A percentile compares a stretch with the other conserved stretches of the same genome.
Conservation (phyloP, 2,888 invertebrate species). For the Netelia fuscicornis region DNA sequence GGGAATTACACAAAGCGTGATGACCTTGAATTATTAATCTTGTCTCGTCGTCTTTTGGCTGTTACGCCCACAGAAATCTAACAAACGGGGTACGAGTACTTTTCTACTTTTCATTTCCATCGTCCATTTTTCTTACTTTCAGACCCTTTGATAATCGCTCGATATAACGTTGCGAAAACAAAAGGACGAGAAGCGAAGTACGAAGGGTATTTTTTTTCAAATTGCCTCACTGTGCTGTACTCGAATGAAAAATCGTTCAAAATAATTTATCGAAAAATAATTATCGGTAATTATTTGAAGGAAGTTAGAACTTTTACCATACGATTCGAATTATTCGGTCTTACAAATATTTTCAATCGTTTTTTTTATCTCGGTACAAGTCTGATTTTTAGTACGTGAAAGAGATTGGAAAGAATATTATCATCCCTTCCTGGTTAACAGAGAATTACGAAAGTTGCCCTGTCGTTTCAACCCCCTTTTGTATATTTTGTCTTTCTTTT, state of each 20-base stretch:
- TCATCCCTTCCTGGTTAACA: constrained; percentile 37
- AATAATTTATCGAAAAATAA: neutral
- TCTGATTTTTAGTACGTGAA: neutral
- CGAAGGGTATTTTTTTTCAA: neutral
- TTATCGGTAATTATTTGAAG: neutral
- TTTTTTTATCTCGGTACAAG: neutral
- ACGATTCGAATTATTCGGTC: neutral
- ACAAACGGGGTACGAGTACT: neutral
- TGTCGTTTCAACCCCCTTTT: neutral
- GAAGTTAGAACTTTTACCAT: neutral
- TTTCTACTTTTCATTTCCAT: constrained; percentile 46
- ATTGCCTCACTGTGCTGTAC: neutral
- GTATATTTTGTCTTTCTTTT: constrained; percentile 20
- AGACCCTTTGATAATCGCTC: constrained; percentile 16
- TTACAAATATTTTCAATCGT: neutral
- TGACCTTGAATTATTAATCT: constrained; percentile 71
- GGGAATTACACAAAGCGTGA: constrained; percentile 65
- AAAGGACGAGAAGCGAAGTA: neutral
- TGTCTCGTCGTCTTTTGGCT: constrained; percentile 45
- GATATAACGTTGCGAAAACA: neutral
- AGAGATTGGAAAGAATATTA: constrained; percentile 23
- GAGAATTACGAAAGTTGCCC: constrained; percentile 31
- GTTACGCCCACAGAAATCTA: constrained; percentile 24
- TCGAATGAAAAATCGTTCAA: neutral
- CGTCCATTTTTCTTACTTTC: constrained; percentile 26